Conservation (phyloP, 2,888 invertebrate genomes). For the Fabriciana adippe region DNA sequence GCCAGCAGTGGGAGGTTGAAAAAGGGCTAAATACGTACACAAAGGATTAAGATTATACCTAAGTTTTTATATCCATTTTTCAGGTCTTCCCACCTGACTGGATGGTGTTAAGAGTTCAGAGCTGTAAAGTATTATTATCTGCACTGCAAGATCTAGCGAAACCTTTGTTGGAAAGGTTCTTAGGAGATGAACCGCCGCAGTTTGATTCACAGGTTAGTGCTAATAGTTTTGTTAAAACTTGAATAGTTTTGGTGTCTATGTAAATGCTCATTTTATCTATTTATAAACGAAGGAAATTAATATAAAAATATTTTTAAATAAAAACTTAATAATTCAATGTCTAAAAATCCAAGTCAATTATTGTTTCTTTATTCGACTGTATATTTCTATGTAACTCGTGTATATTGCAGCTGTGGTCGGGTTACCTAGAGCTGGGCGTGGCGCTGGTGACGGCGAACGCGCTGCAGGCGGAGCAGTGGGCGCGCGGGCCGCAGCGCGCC, state of each 20-base stretch:
- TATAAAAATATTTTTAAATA: no score
- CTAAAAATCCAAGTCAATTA: no score
- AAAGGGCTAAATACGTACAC: no score
- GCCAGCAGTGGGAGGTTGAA: no score
- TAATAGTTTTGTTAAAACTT: background rate
- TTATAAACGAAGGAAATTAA: background rate
- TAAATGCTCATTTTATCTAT: background rate
- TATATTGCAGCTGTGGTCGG: slow-evolving; percentile 76
- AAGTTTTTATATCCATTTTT: slow-evolving; percentile 12
- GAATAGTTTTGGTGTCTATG: background rate
- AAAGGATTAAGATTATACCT: background rate
- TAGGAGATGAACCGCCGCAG: slow-evolving; percentile 85
- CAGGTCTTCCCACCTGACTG: slow-evolving; percentile 93
- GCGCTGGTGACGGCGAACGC: slow-evolving; percentile 71
- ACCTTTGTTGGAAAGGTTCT: slow-evolving; percentile 91
- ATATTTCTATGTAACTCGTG: background rate
- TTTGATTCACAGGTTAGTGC: slow-evolving; percentile 88
- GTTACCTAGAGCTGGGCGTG: slow-evolving; percentile 75
- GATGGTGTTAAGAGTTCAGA: slow-evolving; percentile 94
- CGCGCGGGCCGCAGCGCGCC: slow-evolving; percentile 66
- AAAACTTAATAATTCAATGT: no score
- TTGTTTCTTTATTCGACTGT: no score
- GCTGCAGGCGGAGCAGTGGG: slow-evolving; percentile 72
- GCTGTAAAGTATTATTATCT: slow-evolving; percentile 92
- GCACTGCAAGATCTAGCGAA: slow-evolving; percentile 94